Evolutionary conservation across 2,797 vertebrate genomes (phyloP), one percentile per base, ranked within the genome.

Genomic region (Hirundo rustica): DNA sequence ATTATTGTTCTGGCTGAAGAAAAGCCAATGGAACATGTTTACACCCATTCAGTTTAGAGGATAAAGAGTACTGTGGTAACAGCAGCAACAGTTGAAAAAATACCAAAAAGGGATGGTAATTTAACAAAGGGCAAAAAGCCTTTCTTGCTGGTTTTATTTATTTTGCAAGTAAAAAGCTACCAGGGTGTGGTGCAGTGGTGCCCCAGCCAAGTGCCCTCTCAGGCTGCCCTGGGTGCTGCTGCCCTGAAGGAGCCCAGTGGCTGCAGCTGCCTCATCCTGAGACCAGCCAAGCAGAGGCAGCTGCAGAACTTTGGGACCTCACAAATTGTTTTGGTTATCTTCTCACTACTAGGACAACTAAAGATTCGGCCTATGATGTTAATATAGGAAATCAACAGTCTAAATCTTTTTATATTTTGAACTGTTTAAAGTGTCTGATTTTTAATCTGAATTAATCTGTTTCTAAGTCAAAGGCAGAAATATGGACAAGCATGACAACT

Each of bases 181-280:
- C 58, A 22, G 45, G 45, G 34, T 14, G 20, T 0, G 1, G 50
- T 1, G 2, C 22, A 40, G 21, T 0, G 2, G 11, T 0, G 4
- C 29, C 23, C 36, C 30, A 50, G 65, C 36, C 70, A 16, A 29
- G 22, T 27, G 40, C 27, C 50, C 58, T 57, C 62, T 42, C 0
- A 7, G 60, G 57, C 44, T 25, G 29, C 27, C 23, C 53, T 38
- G 14, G 36, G 34, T 23, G 71, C n/a, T 30, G 71, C 84, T 78
- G 74, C 75, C 36, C 55, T 10, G 32, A 19, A 30, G 75, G 23
- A 51, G 71, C 34, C 66, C 53, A 26, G 71, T 2, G 4, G 54
- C 48, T 36, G 36, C 74, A 30, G 6, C 2, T 18, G 23, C 66
- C 60, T 93, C 53, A 29, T 5, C 25, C 45, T 4, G 0, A 61